Evolutionary conservation across 1,140 invertebrate genomes (phyloP), one percentile per base, ranked within the genome.

Genomic region (Lutraria rhynchaena): DNA sequence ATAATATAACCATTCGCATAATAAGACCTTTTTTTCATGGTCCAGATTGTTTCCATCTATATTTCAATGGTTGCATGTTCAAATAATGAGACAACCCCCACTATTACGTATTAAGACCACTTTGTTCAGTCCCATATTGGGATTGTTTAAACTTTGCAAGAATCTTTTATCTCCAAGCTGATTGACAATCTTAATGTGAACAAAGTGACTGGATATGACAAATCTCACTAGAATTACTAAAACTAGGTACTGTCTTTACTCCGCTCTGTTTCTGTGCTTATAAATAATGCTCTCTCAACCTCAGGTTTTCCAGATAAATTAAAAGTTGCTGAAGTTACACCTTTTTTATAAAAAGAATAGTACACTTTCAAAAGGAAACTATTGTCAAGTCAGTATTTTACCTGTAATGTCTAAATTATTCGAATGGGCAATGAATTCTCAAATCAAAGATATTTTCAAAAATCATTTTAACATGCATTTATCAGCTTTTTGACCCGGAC

Each of bases 361-460:
- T 22, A 9, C 35, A 35, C 15, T 67, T 7, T 4, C 13, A 24
- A 69, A 69, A 29, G n/a, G n/a, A 15, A 44, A 69, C 49, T 69
- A 49, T 69, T 49, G 65, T 24, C 65, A 37, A n/a, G 65, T 69
- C n/a, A 69, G 41, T 9, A 49, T 69, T 13, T 69, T 69, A 24
- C 65, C 65, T 57, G 24, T 27, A 15, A 2, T 17, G 9, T 24
- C n/a, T 49, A 69, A 49, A 69, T 31, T 65, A 9, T 65, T 31
- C 9, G 60, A 65, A 31, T 15, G 31, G 31, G 65, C 49, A 5
- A 15, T 69, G 27, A 5, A 3, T 24, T 3, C n/a, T 27, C 41
- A 69, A 69, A 2, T 69, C 11, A 31, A 3, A 2, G 22, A 7
- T 24, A 49, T n/a, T 19, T 69, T 49, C 22, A 15, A 49, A 1